A percentile compares a stretch with the other conserved stretches of the same genome.
phyloP scores from a whole-genome alignment of 2,888 invertebrate species.

The Amblyjoppa fuscipennis region DNA sequence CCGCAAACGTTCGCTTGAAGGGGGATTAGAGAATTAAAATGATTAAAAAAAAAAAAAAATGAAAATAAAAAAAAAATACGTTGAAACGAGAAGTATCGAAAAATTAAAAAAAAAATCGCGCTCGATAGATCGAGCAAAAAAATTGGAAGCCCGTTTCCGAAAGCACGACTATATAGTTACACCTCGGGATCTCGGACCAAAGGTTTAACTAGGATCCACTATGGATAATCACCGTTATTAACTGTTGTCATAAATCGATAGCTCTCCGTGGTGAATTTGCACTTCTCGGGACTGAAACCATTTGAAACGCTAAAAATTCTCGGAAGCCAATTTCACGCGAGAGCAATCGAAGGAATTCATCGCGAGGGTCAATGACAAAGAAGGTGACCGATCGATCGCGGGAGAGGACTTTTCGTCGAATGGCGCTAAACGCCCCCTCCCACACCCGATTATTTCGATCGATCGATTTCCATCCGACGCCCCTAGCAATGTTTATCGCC shows the following conservation, averaged over 20 bases:
- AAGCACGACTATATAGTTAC: conserved; percentile 47
- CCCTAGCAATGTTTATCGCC: not conserved
- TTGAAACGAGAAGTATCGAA: not conserved
- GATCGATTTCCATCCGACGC: conserved; percentile 21
- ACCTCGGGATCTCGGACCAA: conserved; percentile 63
- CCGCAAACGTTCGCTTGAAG: conserved; percentile 35
- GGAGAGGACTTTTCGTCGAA: not conserved
- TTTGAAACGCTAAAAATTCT: not conserved
- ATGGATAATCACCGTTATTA: conserved; percentile 19
- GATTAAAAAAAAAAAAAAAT: not conserved
- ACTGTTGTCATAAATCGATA: not conserved
- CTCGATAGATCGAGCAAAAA: not conserved
- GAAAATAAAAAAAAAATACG: not conserved
- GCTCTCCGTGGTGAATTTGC: not conserved
- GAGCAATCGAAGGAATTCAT: conserved; percentile 2
- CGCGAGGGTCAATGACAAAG: not conserved
- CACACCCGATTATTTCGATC: not conserved
- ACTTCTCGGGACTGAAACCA: not conserved
- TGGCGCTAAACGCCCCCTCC: not conserved
- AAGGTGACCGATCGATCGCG: not conserved
- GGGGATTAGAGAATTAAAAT: not conserved
- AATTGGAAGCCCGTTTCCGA: conserved; percentile 33
- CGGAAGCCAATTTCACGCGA: not conserved
- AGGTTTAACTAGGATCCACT: conserved; percentile 56
- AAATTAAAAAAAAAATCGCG: not conserved